Conservation (phyloP, 2,797 vertebrate genomes). For the Cryptoblepharus egeriae region DNA sequence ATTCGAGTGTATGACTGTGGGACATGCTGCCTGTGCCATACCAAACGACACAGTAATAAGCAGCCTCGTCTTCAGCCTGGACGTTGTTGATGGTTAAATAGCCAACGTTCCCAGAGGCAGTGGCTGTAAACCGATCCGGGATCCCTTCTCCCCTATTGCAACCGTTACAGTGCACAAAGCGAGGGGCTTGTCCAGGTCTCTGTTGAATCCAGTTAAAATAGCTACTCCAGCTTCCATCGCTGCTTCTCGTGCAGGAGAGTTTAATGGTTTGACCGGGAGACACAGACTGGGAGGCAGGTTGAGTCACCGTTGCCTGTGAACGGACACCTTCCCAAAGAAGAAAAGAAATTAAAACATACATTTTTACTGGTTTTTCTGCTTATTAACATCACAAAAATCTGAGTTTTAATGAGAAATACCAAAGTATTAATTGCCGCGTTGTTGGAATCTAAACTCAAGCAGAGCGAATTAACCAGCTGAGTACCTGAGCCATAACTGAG, state of each 20-base stretch:
- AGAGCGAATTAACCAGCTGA: too few species aligned
- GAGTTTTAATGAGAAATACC: too few species aligned
- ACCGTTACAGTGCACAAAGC: accelerated
- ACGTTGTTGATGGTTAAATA: slow-evolving; percentile 39
- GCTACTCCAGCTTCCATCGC: accelerated
- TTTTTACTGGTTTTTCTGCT: too few species aligned
- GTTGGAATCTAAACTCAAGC: too few species aligned
- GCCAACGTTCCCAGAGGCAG: accelerated
- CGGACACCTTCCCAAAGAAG: neutral
- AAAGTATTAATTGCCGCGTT: too few species aligned
- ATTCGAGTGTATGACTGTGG: too few species aligned
- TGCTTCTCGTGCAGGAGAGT: neutral
- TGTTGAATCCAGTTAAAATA: neutral
- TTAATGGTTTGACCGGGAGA: accelerated
- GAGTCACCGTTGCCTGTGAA: neutral
- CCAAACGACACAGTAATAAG: slow-evolving; percentile 23
- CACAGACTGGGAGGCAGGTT: neutral
- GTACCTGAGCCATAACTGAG: too few species aligned
- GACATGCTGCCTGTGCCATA: too few species aligned
- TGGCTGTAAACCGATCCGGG: slow-evolving; percentile 2
- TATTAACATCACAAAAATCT: too few species aligned
- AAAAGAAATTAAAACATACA: too few species aligned
- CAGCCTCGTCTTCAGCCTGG: neutral
- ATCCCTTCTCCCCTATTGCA: accelerated
- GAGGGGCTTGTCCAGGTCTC: neutral